A percentile compares a stretch with the other conserved stretches of the same genome.
Conservation (phyloP, 2,113 vertebrate genomes). For the Pterophyllum scalare region DNA sequence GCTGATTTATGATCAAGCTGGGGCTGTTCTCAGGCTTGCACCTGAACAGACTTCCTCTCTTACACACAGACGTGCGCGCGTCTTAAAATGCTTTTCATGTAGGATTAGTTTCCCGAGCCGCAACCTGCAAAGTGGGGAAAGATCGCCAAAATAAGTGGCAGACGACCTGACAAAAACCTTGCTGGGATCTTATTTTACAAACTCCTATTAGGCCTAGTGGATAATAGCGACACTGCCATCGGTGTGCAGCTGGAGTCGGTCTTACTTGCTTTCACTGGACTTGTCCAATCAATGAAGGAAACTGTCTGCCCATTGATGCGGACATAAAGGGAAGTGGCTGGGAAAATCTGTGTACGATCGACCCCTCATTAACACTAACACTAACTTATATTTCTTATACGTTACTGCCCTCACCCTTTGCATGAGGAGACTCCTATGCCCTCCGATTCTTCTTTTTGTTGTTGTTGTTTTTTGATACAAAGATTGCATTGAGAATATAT, state of each 20-base stretch:
- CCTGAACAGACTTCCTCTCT: slow-evolving; percentile 6
- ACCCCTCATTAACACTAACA: slow-evolving; percentile 79
- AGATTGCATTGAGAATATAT: slow-evolving; percentile 77
- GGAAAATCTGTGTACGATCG: slow-evolving; percentile 66
- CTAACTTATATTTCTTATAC: slow-evolving; percentile 64
- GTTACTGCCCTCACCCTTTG: slow-evolving; percentile 68
- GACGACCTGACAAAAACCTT: neutral
- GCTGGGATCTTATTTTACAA: neutral
- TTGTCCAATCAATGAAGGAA: slow-evolving; percentile 8
- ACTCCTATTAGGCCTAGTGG: neutral
- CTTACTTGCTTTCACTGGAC: slow-evolving; percentile 74
- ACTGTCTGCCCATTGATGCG: slow-evolving; percentile 41
- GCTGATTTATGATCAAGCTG: slow-evolving; percentile 57
- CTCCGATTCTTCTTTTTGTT: slow-evolving; percentile 7
- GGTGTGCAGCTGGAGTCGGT: neutral
- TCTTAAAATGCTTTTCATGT: slow-evolving; percentile 34
- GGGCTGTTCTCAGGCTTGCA: slow-evolving; percentile 17
- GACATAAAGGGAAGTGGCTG: slow-evolving; percentile 30
- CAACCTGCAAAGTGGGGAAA: neutral
- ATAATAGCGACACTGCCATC: neutral
- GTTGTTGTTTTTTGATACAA: slow-evolving; percentile 39
- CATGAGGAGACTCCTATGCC: slow-evolving; percentile 60
- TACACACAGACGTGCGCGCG: neutral
- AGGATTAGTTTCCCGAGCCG: neutral
- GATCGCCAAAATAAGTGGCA: neutral